Conservation (phyloP, 1,140 invertebrate species). For the Protaetia brevitarsis region DNA sequence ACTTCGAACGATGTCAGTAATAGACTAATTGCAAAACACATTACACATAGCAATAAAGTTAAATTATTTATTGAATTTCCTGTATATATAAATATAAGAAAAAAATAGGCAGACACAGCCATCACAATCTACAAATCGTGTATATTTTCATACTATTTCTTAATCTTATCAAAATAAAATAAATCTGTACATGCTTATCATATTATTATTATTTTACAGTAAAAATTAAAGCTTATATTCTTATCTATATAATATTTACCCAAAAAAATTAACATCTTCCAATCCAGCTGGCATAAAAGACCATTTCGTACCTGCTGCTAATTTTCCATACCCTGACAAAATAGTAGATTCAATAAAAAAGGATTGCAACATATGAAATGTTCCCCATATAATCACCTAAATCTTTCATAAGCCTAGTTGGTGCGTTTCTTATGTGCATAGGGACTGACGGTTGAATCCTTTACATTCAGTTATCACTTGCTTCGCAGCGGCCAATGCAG, state of each 20-base stretch:
- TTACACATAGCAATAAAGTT: slow-evolving; percentile 80
- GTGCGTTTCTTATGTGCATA: slow-evolving; percentile 74
- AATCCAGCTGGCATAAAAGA: slow-evolving; percentile 68
- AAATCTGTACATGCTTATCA: neutral
- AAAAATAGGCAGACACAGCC: no score
- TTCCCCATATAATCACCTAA: slow-evolving; percentile 54
- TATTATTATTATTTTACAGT: slow-evolving; percentile 35
- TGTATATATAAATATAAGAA: slow-evolving; percentile 76
- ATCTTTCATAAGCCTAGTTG: slow-evolving; percentile 75
- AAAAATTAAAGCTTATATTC: neutral
- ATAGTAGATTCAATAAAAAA: slow-evolving; percentile 24
- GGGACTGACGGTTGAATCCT: slow-evolving; percentile 71
- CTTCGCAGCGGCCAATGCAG: slow-evolving; percentile 63
- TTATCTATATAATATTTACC: slow-evolving; percentile 25
- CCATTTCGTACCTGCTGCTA: slow-evolving; percentile 56
- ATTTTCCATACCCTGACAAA: slow-evolving; percentile 60
- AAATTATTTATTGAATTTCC: slow-evolving; percentile 81
- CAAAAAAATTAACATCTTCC: slow-evolving; percentile 63
- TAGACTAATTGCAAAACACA: slow-evolving; percentile 68
- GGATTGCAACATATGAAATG: neutral
- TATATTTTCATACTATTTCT: neutral
- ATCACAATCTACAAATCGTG: no score
- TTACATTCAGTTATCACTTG: slow-evolving; percentile 56
- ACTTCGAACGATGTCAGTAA: no score
- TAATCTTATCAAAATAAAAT: neutral